These are phyloP conservation scores for Hypolimnas misippus DNA, from an alignment of 2,888 invertebrate species.

Conservation along the genomic window DNA sequence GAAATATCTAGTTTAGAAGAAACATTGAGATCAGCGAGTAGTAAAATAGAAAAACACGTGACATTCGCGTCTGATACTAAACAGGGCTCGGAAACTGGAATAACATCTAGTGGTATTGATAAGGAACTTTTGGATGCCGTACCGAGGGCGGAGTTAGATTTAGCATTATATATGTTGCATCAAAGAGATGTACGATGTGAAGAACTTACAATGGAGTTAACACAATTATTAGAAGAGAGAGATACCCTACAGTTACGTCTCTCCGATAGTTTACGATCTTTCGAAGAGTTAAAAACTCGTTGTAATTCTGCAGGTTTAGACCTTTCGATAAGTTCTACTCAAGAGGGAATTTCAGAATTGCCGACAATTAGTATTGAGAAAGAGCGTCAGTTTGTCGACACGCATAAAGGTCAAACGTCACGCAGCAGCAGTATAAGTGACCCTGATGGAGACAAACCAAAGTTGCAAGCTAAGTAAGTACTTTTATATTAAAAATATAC, in stretches of 20 bases:
- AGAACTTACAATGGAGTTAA: constrained; percentile 92
- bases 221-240: constrained; percentile 92
- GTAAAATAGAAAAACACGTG: constrained; percentile 75
- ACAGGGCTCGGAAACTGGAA: constrained; percentile 53
- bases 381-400: constrained; percentile 65
- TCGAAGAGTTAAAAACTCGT: constrained; percentile 82
- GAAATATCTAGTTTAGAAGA: constrained; percentile 79
- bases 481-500: no score
- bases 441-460: constrained; percentile 70
- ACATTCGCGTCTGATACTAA: constrained; percentile 77
- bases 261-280: constrained; percentile 90
- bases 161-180: constrained; percentile 93
- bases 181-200: constrained; percentile 94
- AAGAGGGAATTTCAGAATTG: constrained; percentile 60
- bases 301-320: constrained; percentile 59
- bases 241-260: constrained; percentile 92
- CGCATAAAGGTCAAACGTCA: constrained; percentile 67
- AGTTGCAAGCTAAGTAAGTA: constrained; percentile 78
- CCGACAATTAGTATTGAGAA: constrained; percentile 61
- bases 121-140: constrained; percentile 69
- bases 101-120: constrained; percentile 49
- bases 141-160: constrained; percentile 88
- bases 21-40: constrained; percentile 58
- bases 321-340: constrained; percentile 55
- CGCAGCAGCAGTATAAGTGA: constrained; percentile 75